Conservation (phyloP, 2,113 vertebrate genomes). For the Pipra filicauda region DNA sequence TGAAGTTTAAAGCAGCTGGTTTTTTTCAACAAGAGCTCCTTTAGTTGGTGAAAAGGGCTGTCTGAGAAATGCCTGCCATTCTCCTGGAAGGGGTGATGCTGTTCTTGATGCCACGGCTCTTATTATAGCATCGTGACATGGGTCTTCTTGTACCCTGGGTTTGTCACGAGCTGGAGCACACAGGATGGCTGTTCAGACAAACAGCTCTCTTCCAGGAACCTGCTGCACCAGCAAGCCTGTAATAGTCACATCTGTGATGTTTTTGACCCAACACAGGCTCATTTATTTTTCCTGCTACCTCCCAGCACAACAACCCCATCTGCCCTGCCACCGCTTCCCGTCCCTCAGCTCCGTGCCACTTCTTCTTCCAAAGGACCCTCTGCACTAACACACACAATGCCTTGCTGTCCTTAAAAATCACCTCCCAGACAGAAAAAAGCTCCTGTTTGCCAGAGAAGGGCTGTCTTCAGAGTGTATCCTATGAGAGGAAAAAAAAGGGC, state of each 20-base stretch:
- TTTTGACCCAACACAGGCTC: neutral
- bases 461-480: neutral
- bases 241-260: neutral
- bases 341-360: neutral
- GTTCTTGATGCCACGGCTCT: neutral
- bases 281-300: neutral
- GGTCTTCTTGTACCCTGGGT: neutral
- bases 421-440: neutral
- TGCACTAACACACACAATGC: neutral
- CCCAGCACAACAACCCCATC: neutral
- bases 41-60: neutral
- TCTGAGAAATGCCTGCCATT: neutral
- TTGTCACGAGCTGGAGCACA: neutral
- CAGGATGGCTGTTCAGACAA: neutral
- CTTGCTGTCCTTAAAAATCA: neutral
- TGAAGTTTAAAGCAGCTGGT: neutral
- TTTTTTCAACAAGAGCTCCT: neutral
- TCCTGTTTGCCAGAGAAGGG: neutral
- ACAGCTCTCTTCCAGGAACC: constrained; percentile 51
- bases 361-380: neutral
- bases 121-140: neutral
- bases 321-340: accelerated
- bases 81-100: neutral
- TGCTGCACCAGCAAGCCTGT: neutral
- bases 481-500: accelerated